Base-by-base conservation (phyloP, 2,113 vertebrate species). In the Myocastor coypus region DNA sequence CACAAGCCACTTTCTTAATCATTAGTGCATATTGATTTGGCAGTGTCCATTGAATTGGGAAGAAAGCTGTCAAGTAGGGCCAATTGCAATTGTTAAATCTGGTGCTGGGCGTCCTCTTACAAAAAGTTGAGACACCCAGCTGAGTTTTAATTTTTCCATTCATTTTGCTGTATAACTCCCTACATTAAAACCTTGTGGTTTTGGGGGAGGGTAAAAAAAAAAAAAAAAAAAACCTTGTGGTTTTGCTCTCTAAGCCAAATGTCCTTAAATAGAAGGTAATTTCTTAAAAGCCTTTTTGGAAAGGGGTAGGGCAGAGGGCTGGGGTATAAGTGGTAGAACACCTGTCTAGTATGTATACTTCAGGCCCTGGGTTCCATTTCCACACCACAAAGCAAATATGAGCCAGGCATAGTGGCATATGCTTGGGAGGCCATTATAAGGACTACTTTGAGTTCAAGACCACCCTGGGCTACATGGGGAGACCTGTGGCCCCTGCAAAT, bases 241-340 rank as follows among this genome's bases (percentile, higher is more conserved):
- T 89, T 94, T 63, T 84, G n/a, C 64, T 85, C 7, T 55, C 0
- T 68, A 68, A 42, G 78, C 50, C 40, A 22, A 37, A 30, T 81
- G 24, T 83, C 83, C 63, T 86, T 78, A 87, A 85, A 37, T 80
- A 55, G 63, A 55, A 75, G 92, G 83, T 78, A 50, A 61, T 83
- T 93, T 89, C 19, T 26, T 75, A 82, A 89, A 87, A 73, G 55
- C 10, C 32, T 30, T 77, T 78, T 78, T 42, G 34, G n/a, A 37
- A 37, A n/a, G 9, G 8, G 28, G 46, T 3, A 9, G 55, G 16
- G 55, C 17, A 16, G 26, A 20, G 55, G 34, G 10, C 14, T 46
- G 42, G 73, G 6, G 22, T 46, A 14, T 77, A 50, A 50, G 13
- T 78, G 28, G 75, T 50, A 32, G 14, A 78, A 14, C 75, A 17